Conservation (phyloP, 1,140 invertebrate species). For the Dreissena rostriformis region DNA sequence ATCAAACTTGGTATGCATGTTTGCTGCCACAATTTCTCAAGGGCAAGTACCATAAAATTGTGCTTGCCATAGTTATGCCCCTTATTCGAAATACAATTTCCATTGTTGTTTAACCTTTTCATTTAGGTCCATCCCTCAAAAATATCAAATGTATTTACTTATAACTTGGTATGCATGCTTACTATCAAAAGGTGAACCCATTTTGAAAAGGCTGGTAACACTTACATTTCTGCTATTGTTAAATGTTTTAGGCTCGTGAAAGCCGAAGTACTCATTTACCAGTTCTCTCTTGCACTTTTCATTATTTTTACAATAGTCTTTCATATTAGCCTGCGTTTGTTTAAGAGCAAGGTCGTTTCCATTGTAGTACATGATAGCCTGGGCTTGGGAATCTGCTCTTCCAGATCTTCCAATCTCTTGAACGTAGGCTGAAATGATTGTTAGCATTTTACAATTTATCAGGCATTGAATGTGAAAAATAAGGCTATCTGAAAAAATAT, state of each 20-base stretch:
- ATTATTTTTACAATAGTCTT: slow-evolving; percentile 13
- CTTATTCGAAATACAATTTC: background rate
- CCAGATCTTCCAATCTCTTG: slow-evolving; percentile 40
- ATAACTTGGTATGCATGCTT: background rate
- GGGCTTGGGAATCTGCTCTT: background rate
- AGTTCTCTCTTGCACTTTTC: slow-evolving; percentile 3
- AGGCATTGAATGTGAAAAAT: no score
- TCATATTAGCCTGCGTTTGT: slow-evolving; percentile 6
- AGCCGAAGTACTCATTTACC: slow-evolving; percentile 39
- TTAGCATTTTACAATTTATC: no score
- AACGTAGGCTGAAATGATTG: slow-evolving; percentile 30
- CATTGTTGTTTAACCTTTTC: background rate
- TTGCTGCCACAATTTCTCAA: no score
- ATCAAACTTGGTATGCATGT: no score
- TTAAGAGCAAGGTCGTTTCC: slow-evolving; percentile 1
- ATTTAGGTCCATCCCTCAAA: background rate
- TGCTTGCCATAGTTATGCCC: background rate
- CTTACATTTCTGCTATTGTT: slow-evolving; percentile 4
- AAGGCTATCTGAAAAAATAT: no score
- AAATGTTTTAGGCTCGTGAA: background rate
- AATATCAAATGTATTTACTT: background rate
- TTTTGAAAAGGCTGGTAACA: background rate
- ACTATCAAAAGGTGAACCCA: background rate
- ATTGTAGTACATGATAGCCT: slow-evolving; percentile 38
- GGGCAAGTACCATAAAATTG: no score